These are phyloP conservation scores for Lucinisca nassula DNA, from an alignment of 2,888 invertebrate genomes.

Conservation along the genomic window DNA sequence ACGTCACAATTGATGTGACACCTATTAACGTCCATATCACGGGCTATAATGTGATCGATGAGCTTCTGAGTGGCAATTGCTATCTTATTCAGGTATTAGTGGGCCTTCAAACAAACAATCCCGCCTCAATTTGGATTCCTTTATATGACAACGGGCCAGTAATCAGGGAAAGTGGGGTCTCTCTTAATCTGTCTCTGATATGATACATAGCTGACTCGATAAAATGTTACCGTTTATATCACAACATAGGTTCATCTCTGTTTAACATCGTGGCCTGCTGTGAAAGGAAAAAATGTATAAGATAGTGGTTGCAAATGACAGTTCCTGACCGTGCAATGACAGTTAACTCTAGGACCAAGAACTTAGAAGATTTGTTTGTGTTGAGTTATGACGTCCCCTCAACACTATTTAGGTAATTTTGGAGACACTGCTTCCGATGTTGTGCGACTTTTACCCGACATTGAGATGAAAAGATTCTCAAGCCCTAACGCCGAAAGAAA, in stretches of 20 bases:
- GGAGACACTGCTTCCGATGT: too few relatives aligned
- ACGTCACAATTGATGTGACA: constrained; percentile 60
- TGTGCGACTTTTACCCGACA: too few relatives aligned
- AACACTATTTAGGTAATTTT: too few relatives aligned
- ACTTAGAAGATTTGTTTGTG: too few relatives aligned
- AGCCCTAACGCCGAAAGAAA: too few relatives aligned
- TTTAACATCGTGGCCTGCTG: too few relatives aligned
- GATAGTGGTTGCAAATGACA: too few relatives aligned
- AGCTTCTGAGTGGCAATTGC: constrained; percentile 63
- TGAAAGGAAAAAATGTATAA: too few relatives aligned
- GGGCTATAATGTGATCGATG: constrained; percentile 24
- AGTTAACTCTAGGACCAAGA: too few relatives aligned
- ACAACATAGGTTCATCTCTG: not conserved
- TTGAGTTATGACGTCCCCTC: too few relatives aligned
- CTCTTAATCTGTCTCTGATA: constrained; percentile 57
- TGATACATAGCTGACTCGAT: constrained; percentile 42
- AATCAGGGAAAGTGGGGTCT: constrained; percentile 68
- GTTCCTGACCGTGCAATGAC: too few relatives aligned
- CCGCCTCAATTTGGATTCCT: constrained; percentile 67
- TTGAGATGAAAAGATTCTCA: too few relatives aligned
- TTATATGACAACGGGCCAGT: constrained; percentile 44
- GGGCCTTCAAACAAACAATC: constrained; percentile 70
- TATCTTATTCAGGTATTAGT: constrained; percentile 67
- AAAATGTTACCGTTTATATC: constrained; percentile 9
- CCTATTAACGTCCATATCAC: constrained; percentile 45